phyloP scores from a whole-genome alignment of 2,888 invertebrate species.

The Pachymerium ferrugineum region DNA sequence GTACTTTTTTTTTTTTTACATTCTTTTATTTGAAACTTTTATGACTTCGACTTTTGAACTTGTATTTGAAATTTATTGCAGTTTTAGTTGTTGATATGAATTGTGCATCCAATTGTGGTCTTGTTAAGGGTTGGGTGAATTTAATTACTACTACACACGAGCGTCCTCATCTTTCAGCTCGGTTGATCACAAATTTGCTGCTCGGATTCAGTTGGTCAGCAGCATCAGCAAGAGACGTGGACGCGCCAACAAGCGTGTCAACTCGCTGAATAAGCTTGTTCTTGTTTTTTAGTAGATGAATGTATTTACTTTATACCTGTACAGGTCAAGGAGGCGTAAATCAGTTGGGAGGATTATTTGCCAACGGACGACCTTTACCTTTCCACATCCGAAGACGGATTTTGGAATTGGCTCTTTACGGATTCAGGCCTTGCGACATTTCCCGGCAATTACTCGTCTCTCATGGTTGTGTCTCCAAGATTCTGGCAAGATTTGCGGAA shows the following conservation, averaged over 20 bases:
- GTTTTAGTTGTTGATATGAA: not conserved
- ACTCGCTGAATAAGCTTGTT: not conserved
- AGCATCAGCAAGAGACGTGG: not conserved
- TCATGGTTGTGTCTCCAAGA: conserved; percentile 42
- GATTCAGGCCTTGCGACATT: conserved; percentile 42
- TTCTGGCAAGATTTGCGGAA: conserved; percentile 41
- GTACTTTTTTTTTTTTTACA: not conserved
- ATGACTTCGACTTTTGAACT: too few species aligned
- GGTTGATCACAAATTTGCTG: not conserved
- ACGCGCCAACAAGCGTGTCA: too few species aligned
- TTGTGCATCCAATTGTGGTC: not conserved
- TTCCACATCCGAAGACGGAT: conserved; percentile 40
- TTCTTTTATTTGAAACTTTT: not conserved
- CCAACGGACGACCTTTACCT: conserved; percentile 42
- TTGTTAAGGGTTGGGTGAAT: not conserved
- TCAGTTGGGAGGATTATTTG: conserved; percentile 41
- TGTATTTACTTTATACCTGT: not conserved
- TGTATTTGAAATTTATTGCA: not conserved
- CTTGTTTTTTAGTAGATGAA: not conserved
- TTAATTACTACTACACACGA: not conserved
- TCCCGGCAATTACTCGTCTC: conserved; percentile 41
- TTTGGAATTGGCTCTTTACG: conserved; percentile 40
- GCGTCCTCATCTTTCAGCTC: not conserved
- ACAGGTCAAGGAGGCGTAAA: conserved; percentile 40
- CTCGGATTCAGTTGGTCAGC: not conserved